Base-by-base conservation (phyloP, 2,888 invertebrate genomes). In the Papilio elwesi region DNA sequence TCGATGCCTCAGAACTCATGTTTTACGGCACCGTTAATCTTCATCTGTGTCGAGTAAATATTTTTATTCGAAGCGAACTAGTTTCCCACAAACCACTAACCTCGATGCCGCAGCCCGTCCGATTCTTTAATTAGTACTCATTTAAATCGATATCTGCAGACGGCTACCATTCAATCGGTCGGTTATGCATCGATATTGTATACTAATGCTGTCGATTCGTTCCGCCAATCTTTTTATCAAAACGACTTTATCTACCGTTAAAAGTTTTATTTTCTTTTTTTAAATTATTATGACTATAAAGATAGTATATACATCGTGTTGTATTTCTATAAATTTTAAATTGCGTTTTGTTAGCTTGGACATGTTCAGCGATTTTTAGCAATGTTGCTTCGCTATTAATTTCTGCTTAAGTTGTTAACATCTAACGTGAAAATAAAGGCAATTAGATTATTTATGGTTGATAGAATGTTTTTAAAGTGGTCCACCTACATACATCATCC, bases 11-110 rank as follows among this genome's bases (percentile, higher is more conserved):
- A 70, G 57, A 68, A 79, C 76, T 76, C 59, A 73, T 70, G 81
- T 81, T 85, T 81, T 76, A 86, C 82, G 78, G 74, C 78, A 76
- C 77, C 82, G 82, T 86, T 81, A 85, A 85, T 81, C 78, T 79
- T 71, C 79, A 83, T 82, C 78, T 80, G 80, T 83, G 85, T 78
- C 81, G 78, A 78, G 81, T 81, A 85, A 87, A 86, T 85, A 85
- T 87, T 86, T 87, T 87, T 83, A 83, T 82, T 82, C 77, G 76
- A 36, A 73, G 55, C 76, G 78, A 83, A 83, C 86, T 85, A 84
- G 85, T 86, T 85, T 76, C 75, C 79, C 83, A 79, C 78, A 84
- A 81, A 82, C 84, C 78, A 84, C 81, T 89, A 84, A 88, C 87
- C 90, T 82, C 82, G 78, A 83, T 87, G 79, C 77, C 49, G 66